Base-by-base conservation (phyloP, 92 coral and sea anemone species). In the Siderastrea siderea region DNA sequence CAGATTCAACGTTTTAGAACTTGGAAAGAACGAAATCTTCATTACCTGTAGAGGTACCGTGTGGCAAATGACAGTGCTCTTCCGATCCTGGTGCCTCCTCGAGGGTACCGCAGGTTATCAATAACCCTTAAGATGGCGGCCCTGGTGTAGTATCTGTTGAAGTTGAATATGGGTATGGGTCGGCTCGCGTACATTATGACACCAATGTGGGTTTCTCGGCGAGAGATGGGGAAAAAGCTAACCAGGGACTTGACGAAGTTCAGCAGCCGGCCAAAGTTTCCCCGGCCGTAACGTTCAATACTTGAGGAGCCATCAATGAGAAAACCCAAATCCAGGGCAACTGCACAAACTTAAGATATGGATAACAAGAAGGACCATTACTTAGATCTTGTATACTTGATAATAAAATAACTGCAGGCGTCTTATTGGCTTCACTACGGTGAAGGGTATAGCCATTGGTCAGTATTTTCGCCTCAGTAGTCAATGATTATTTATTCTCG, bases 231-330 rank as follows among this genome's bases (percentile, higher is more conserved):
- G 71, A 97, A 91, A 68, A 87, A 89, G 72, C 87, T 83, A 26
- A 95, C 81, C 65, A 97, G 78, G 3, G 87, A 84, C 66, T 88
- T 91, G 63, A 97, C 96, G 84, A 97, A 97, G 75, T 71, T 74
- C 59, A 97, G 71, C n/a, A 94, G 59, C 19, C 96, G 94, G 50
- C 81, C 91, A 87, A 97, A 97, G 92, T 96, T 96, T 54, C 98
- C 98, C 47, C 89, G 89, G 59, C 98, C 96, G 71, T 73, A 81
- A 5, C 88, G 91, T 71, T 97, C 99, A 19, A 97, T 94, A 83
- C 99, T 97, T 19, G 97, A 95, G 10, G 99, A 97, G 48, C 99
- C 99, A 80, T 97, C 99, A 58, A 95, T 89, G 58, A 97, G 79
- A 86, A 97, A 94, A n/a, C 88, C 96, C 48, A 97, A 87, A 43